phyloP scores from a whole-genome alignment of 2,113 vertebrate genomes.

The Neopipo cinnamomea region DNA sequence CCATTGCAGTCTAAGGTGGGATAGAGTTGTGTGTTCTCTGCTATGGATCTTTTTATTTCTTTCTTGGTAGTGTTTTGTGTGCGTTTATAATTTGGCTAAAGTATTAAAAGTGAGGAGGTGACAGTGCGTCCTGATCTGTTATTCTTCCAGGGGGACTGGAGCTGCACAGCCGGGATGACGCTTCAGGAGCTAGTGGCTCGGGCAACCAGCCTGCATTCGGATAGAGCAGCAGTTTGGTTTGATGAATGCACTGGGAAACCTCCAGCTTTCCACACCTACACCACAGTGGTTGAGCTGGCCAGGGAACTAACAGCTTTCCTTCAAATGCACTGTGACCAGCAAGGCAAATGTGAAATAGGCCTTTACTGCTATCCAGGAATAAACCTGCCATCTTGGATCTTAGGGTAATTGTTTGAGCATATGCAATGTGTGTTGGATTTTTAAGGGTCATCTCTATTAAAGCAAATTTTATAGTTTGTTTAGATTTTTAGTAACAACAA shows the following conservation, averaged over 20 bases:
- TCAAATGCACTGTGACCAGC: conserved; percentile 29
- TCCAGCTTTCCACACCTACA: conserved; percentile 68
- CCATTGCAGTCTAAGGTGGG: accelerated
- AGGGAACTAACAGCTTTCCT: conserved; percentile 75
- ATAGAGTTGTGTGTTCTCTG: neutral
- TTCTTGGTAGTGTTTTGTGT: neutral
- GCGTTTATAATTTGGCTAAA: accelerated
- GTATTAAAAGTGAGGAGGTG: neutral
- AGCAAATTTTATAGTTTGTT: neutral
- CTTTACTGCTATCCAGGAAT: conserved; percentile 84
- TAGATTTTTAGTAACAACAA: neutral
- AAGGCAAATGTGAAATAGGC: conserved; percentile 72
- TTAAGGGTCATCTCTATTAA: neutral
- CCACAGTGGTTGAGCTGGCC: conserved; percentile 56
- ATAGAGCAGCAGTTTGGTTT: conserved; percentile 79
- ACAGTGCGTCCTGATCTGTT: neutral
- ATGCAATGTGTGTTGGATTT: neutral
- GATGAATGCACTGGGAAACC: conserved; percentile 55
- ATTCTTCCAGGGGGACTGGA: neutral
- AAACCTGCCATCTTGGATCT: conserved; percentile 86
- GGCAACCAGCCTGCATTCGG: conserved; percentile 66
- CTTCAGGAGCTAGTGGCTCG: conserved; percentile 79
- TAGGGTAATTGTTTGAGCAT: conserved; percentile 78
- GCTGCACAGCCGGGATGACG: conserved; percentile 37
- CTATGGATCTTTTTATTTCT: accelerated